Evolutionary conservation across 2,797 vertebrate genomes (phyloP), one percentile per base, ranked within the genome.

Genomic region (Enteromius paludinosus): DNA sequence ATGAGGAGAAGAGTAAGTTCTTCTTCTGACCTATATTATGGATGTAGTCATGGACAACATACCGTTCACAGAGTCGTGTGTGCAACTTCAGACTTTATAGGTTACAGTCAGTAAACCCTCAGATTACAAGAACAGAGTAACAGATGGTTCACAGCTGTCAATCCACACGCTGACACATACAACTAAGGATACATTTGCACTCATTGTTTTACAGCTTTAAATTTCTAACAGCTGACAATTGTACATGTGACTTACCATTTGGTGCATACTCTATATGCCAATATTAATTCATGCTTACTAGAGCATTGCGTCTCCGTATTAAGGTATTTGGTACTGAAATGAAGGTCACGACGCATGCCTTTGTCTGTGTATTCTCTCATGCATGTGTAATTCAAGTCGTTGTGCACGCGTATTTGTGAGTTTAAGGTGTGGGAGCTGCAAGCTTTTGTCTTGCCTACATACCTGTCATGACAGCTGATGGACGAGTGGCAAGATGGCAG

Each of bases 1-100:
- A 99, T 81, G 98, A 99, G 71, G 98, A 99, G 87, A 99, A 98
- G 94, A 96, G 98, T 99, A 91, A 95, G 97, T 94, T 71, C 47
- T 68, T 17, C 25, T 14, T 38, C 41, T 56, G n/a, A 62, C 45
- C 68, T 76, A 14, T 70, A 38, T 14, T 59, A 35, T 43, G 20
- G 5, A n/a, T 2, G 7, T 14, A 10, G 66, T 41, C 20, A n/a
- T 75, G 11, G 52, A 52, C 52, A 15, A 49, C n/a, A 33, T 68
- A 7, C 3, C 4, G n/a, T 73, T 65, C 43, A 38, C 3, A 17
- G 61, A 33, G 61, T 33, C 5, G 1, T n/a, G 47, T 80, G 18
- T 69, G 64, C 70, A 49, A 23, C 20, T 80, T 17, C 52, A 38
- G 28, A 30, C 23, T 56, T 20, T n/a, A 79, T 61, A 38, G 5